Evolutionary conservation across 2,888 invertebrate species (phyloP).

Genomic region (Meteorus colon): DNA sequence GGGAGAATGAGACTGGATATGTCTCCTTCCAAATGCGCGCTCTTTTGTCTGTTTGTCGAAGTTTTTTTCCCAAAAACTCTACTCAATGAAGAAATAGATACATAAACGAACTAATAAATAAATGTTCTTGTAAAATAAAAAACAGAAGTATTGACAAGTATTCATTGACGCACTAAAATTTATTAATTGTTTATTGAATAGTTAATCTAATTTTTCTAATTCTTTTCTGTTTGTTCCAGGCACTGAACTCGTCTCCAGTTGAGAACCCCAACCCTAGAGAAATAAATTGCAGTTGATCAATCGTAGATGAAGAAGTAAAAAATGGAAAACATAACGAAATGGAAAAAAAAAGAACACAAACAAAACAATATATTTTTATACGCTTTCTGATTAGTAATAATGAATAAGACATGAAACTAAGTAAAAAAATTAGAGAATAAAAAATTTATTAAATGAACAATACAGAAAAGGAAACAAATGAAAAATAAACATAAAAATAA

Average conservation of each 20-base stretch:
- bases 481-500: constrained; percentile 32
- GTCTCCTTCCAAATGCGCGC: background rate
- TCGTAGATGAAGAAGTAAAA: constrained; percentile 16
- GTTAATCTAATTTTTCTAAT: no score
- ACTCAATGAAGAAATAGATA: background rate
- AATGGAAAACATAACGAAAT: constrained; percentile 29
- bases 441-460: constrained; percentile 12
- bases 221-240: constrained; percentile 58
- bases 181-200: background rate
- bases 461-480: constrained; percentile 6
- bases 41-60: background rate
- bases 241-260: constrained; percentile 65
- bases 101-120: no score
- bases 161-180: background rate
- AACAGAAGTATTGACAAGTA: background rate
- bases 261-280: constrained; percentile 51
- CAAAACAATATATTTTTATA: constrained; percentile 38
- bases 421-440: constrained; percentile 15
- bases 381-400: constrained; percentile 29
- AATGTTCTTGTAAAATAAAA: background rate
- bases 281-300: constrained; percentile 5
- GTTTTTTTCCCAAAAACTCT: background rate
- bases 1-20: background rate
- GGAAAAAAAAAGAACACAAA: constrained; percentile 17
- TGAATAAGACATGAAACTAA: constrained; percentile 6